Evolutionary conservation across 1,140 invertebrate species (phyloP).

Genomic region (Pteromalus puparum): DNA sequence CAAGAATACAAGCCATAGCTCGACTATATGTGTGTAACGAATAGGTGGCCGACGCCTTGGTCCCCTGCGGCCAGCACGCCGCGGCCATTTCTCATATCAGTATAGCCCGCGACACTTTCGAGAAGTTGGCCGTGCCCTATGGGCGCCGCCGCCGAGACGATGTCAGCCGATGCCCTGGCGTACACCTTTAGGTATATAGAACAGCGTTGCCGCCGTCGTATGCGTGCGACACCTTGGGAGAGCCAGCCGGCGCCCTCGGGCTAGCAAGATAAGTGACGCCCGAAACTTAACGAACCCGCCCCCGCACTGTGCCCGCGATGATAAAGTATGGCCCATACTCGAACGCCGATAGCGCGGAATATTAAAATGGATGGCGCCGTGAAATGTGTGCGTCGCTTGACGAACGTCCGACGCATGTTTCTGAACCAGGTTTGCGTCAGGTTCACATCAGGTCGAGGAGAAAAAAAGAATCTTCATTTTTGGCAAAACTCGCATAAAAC

Average conservation of each 20-base stretch:
- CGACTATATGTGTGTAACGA: slow-evolving; percentile 61
- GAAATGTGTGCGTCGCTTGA: slow-evolving; percentile 2
- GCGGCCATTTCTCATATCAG: slow-evolving; percentile 74
- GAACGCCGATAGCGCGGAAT: not conserved
- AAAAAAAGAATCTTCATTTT: not conserved
- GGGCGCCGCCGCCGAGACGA: slow-evolving; percentile 60
- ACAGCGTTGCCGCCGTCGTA: not conserved
- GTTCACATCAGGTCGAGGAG: not conserved
- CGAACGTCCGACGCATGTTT: not conserved
- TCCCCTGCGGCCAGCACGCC: slow-evolving; percentile 73
- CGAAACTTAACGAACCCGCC: slow-evolving; percentile 68
- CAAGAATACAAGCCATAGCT: not conserved
- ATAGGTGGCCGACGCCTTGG: slow-evolving; percentile 66
- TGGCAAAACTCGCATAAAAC: no score
- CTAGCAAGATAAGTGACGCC: slow-evolving; percentile 68
- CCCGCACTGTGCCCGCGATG: slow-evolving; percentile 55
- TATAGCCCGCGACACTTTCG: slow-evolving; percentile 72
- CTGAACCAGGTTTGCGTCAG: not conserved
- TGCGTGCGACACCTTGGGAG: slow-evolving; percentile 16
- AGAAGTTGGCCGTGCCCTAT: slow-evolving; percentile 67
- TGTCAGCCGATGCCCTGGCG: slow-evolving; percentile 67
- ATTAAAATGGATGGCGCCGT: slow-evolving; percentile 4
- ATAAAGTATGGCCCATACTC: slow-evolving; percentile 57
- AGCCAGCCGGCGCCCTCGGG: slow-evolving; percentile 54
- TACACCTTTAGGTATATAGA: slow-evolving; percentile 48